These are phyloP conservation scores for Xylocampa areola DNA, from an alignment of 2,888 invertebrate species.

Conservation along the genomic window DNA sequence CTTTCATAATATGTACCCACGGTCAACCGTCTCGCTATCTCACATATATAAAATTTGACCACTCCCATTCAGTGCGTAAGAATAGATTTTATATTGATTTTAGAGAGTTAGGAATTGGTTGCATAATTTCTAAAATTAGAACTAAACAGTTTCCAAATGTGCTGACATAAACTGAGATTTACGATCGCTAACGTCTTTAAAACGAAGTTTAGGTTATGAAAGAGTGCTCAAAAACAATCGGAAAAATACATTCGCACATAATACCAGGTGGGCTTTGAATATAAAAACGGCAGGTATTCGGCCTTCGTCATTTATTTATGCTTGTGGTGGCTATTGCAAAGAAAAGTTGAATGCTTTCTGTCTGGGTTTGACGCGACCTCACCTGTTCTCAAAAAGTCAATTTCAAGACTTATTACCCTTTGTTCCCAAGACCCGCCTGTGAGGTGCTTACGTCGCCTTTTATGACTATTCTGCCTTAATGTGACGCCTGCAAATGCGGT, in stretches of 20 bases:
- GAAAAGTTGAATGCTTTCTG: constrained; percentile 79
- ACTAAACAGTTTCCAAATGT: constrained; percentile 75
- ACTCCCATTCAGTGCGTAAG: constrained; percentile 27
- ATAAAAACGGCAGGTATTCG: constrained; percentile 77
- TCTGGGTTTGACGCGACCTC: constrained; percentile 76
- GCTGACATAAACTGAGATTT: constrained; percentile 81
- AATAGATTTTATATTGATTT: constrained; percentile 54
- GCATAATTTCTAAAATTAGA: constrained; percentile 80
- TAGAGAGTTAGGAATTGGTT: constrained; percentile 58
- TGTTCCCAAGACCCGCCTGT: constrained; percentile 78
- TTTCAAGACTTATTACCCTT: constrained; percentile 84
- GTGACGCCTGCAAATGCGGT: constrained; percentile 69
- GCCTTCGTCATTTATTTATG: constrained; percentile 78
- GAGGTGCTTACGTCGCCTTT: constrained; percentile 70
- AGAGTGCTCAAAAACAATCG: constrained; percentile 80
- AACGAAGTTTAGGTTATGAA: constrained; percentile 82
- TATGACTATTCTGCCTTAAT: constrained; percentile 76
- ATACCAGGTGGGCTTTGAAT: constrained; percentile 80
- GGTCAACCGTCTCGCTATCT: too few relatives aligned
- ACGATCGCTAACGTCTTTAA: constrained; percentile 79
- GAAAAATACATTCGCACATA: constrained; percentile 74
- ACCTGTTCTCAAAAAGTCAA: constrained; percentile 83
- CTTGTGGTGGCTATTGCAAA: constrained; percentile 71
- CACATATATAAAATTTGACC: constrained; percentile 31
- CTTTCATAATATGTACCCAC: constrained; percentile 11